phyloP scores from a whole-genome alignment of 2,797 vertebrate genomes.

The Picus viridis region DNA sequence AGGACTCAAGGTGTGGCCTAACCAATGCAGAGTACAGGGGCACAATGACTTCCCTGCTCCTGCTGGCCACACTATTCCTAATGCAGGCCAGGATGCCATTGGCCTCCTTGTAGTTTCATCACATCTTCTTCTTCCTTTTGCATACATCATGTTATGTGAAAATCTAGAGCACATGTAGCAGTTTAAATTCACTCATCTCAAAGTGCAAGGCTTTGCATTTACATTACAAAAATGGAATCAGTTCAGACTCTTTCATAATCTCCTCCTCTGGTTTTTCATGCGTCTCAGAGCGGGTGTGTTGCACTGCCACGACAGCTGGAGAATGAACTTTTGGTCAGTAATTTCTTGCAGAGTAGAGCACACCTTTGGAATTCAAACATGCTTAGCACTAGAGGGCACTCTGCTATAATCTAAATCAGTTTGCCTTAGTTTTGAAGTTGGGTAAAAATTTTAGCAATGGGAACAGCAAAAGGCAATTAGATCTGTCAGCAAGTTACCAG shows the following conservation, averaged over 20 bases:
- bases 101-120: neutral
- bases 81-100: too few relatives aligned
- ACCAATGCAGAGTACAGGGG: too few relatives aligned
- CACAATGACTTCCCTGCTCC: too few relatives aligned
- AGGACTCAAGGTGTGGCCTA: too few relatives aligned
- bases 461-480: neutral
- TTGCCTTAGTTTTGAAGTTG: neutral
- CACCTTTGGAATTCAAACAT: neutral
- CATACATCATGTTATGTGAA: neutral
- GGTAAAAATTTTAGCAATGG: neutral
- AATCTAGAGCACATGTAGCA: rapidly evolving
- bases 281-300: neutral
- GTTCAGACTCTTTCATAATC: neutral
- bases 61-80: too few relatives aligned
- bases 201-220: neutral
- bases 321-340: neutral
- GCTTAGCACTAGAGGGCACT: conserved; percentile 73
- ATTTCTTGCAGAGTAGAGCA: neutral
- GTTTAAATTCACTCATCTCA: neutral
- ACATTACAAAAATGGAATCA: neutral
- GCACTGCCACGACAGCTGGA: neutral
- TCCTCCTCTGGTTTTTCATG: neutral
- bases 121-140: neutral
- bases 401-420: conserved; percentile 64
- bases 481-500: neutral